Base-by-base conservation (phyloP, 1,140 invertebrate genomes). In the Drosophila lacertosa region DNA sequence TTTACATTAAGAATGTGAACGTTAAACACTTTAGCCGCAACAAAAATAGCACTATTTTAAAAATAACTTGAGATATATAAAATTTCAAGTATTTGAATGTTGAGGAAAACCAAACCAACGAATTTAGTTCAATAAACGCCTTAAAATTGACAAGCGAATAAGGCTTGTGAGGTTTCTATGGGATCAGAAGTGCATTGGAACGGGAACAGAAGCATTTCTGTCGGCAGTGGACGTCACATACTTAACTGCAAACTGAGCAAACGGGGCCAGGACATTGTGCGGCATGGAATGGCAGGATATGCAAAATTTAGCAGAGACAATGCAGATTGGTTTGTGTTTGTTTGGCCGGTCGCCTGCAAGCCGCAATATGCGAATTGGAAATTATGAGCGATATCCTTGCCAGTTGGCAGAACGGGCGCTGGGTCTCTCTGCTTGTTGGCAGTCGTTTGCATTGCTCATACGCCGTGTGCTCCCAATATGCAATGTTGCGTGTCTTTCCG, bases 401-500 rank as follows among this genome's bases (percentile, higher is more conserved):
- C 70, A 77, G 59, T 65, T 69, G 68, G 63, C 58, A 33, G 62
- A 10, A 22, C 48, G 33, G 24, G 51, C 26, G 35, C 40, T 39
- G 18, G 29, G 22, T 16, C 16, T 2, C 16, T 2, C 18, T 20
- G 24, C 29, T 53, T 64, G 66, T 37, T 59, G 69, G 74, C 65
- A 74, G 67, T 77, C 71, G 67, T 88, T 75, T 59, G 82, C 82
- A 78, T 88, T 66, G 69, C 63, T 78, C 77, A 86, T 82, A 75
- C 74, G 82, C 77, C 66, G 74, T 88, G 83, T 82, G 82, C 66
- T 78, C 83, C 65, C 82, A 70, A 88, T 88, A 88, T 73, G 83
- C 82, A 86, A 78, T 88, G 82, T 77, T 86, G 82, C 82, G 75
- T 86, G 77, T 77, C 82, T 75, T 88, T 82, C 74, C 74, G 65